Base-by-base conservation (phyloP, 2,888 invertebrate species). In the Cheilosia soror region DNA sequence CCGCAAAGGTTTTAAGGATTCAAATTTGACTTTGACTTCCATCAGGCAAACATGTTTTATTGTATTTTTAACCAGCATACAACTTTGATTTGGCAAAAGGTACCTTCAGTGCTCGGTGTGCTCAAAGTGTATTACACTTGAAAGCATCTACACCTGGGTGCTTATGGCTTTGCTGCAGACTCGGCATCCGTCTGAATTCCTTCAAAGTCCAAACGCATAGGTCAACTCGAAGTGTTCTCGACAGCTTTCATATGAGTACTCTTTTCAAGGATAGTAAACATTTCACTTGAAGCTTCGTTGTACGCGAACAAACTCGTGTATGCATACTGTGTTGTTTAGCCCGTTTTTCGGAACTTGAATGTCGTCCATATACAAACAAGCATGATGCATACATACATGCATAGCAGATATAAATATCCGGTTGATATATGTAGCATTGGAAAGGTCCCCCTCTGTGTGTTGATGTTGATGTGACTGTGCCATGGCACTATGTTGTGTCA, bases 231-330 rank as follows among this genome's bases (percentile, higher is more conserved):
- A 79, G 71, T 60, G 69, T 42, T 65, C 69, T 76, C 75, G 55
- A 76, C 58, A 37, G 31, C 31, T 11, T 33, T 66, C 42, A 15
- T 20, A 15, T n/a, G 44, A 65, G 44, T 33, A 27, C n/a, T 69
- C 53, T 58, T 69, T 69, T 69, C 80, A 85, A 80, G 80, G 80
- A 75, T 63, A 80, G 60, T 58, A 73, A 84, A 84, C 71, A 85
- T 71, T 75, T 69, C 55, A 62, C 72, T 78, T 78, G 47, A 55
- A 78, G 72, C 49, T 79, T 53, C 62, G 57, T 55, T n/a, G 31
- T 75, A 42, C 20, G 40, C 40, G 5, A 37, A 31, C 37, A 11
- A 9, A 3, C 37, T 11, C 11, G 4, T 11, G 5, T 42, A 57
- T 75, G 65, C 58, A 80, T 75, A 69, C 63, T 31, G 55, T 60